A percentile compares a stretch with the other conserved stretches of the same genome.
phyloP scores from a whole-genome alignment of 2,113 vertebrate species.

The Crotophaga sulcirostris region DNA sequence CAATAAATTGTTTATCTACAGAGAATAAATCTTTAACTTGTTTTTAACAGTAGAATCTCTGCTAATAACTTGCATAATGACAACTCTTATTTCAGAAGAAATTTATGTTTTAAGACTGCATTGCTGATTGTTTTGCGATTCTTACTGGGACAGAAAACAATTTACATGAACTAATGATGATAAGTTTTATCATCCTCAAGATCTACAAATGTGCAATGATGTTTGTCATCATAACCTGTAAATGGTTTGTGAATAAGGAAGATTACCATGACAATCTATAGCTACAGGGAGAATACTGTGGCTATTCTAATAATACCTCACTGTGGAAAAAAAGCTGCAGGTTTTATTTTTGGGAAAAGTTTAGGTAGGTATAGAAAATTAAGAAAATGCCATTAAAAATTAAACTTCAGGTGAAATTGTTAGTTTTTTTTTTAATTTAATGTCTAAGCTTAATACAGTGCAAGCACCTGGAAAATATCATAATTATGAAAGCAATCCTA shows the following conservation, averaged over 20 bases:
- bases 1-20: conserved; percentile 23
- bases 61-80: conserved; percentile 8
- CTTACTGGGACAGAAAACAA: not conserved
- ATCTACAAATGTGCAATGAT: not conserved
- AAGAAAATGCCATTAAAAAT: not conserved
- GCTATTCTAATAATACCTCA: not conserved
- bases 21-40: not conserved
- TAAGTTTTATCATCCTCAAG: not conserved
- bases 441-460: not conserved
- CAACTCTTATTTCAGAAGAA: not conserved
- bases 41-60: not conserved
- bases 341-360: not conserved
- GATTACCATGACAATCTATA: not conserved
- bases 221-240: not conserved
- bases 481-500: not conserved
- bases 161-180: not conserved
- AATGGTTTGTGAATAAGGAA: not conserved
- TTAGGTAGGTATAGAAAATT: not conserved
- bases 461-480: not conserved
- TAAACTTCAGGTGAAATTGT: not conserved
- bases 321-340: not conserved
- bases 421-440: not conserved
- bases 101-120: not conserved
- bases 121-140: not conserved
- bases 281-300: not conserved